phyloP scores from a whole-genome alignment of 2,797 vertebrate species.

The Miichthys miiuy region DNA sequence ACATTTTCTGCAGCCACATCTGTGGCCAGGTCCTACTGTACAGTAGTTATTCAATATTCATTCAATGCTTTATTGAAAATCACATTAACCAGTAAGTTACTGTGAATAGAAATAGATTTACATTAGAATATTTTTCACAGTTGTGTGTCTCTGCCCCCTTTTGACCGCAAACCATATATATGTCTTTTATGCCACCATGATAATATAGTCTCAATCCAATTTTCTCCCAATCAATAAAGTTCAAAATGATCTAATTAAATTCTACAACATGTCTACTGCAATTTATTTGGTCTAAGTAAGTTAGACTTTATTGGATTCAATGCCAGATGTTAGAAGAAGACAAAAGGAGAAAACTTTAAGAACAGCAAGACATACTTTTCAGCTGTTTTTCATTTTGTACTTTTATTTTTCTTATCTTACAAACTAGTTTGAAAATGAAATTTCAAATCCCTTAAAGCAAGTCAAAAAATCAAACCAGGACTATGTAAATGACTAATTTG shows the following conservation, averaged over 20 bases:
- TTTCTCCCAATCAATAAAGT: conserved; percentile 18
- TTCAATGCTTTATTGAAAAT: not conserved
- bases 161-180: not conserved
- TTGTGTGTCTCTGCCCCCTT: not conserved
- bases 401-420: not conserved
- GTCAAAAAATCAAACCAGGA: not conserved
- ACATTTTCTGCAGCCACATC: not conserved
- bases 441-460: not conserved
- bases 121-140: not conserved
- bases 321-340: conserved; percentile 3
- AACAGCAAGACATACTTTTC: not conserved
- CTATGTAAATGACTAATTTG: not conserved
- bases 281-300: conserved; percentile 18
- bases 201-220: conserved; percentile 21
- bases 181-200: conserved; percentile 1
- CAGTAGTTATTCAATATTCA: not conserved
- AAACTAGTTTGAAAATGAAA: not conserved
- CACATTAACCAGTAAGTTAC: not conserved
- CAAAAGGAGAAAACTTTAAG: not conserved
- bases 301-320: conserved; percentile 30
- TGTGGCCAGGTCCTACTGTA: not conserved
- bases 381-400: not conserved
- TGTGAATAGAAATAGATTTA: not conserved
- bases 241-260: conserved; percentile 32
- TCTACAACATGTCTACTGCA: conserved; percentile 22